phyloP scores from a whole-genome alignment of 2,888 invertebrate genomes.

The Thymelicus lineola region DNA sequence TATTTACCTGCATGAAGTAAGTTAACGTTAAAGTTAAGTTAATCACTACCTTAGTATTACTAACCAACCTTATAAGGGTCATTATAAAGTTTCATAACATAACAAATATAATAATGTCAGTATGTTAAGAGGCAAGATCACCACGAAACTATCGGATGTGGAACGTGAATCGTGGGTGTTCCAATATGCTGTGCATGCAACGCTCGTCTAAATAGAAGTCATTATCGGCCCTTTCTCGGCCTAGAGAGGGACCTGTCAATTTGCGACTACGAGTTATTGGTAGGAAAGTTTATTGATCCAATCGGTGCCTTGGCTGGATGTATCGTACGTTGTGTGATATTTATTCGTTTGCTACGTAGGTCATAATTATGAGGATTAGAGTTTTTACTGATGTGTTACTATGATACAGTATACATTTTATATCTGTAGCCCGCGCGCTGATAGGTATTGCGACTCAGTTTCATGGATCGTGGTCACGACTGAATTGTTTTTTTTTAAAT shows the following conservation, averaged over 20 bases:
- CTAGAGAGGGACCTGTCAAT: slow-evolving; percentile 11
- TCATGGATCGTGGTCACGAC: too few species aligned
- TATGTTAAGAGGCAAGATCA: slow-evolving; percentile 17
- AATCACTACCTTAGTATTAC: too few species aligned
- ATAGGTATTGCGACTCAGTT: too few species aligned
- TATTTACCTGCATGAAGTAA: too few species aligned
- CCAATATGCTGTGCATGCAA: slow-evolving; percentile 17
- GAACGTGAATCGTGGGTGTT: slow-evolving; percentile 26
- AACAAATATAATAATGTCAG: slow-evolving; percentile 29
- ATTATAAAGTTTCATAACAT: slow-evolving; percentile 6
- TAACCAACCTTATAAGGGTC: neutral
- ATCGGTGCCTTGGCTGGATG: neutral
- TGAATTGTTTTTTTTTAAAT: too few species aligned
- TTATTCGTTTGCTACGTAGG: neutral
- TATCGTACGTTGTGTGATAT: slow-evolving; percentile 1
- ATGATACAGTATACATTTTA: too few species aligned
- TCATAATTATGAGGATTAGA: too few species aligned
- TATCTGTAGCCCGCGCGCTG: too few species aligned
- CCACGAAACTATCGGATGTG: slow-evolving; percentile 29
- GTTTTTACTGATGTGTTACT: too few species aligned
- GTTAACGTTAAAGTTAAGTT: too few species aligned
- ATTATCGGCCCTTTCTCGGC: slow-evolving; percentile 31
- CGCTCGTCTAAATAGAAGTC: slow-evolving; percentile 15
- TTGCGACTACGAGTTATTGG: slow-evolving; percentile 22
- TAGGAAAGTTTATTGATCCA: slow-evolving; percentile 23